These are phyloP conservation scores for Octonoba sinensis DNA, from an alignment of 2,888 invertebrate species.

Conservation along the genomic window DNA sequence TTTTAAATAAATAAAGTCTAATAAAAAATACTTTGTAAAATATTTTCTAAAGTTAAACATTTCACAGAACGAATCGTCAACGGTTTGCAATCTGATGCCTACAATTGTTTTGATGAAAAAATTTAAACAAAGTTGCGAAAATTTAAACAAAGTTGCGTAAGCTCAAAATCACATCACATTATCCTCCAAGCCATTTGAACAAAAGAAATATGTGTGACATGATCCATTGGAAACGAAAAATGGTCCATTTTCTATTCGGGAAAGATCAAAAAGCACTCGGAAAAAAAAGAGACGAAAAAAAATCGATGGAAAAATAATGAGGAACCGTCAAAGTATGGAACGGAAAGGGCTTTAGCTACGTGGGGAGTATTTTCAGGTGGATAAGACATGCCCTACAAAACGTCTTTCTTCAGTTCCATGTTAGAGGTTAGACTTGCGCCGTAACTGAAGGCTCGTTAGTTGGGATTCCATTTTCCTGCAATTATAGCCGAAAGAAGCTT, in stretches of 20 bases:
- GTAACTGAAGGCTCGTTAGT: conserved; percentile 40
- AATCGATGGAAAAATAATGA: conserved; percentile 53
- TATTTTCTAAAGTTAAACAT: too few species aligned
- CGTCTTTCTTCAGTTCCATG: background rate
- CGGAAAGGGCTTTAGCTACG: conserved; percentile 21
- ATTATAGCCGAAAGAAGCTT: conserved; percentile 8
- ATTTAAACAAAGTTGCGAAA: too few species aligned
- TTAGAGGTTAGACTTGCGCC: conserved; percentile 22
- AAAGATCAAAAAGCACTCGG: conserved; percentile 29
- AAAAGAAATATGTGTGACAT: too few species aligned
- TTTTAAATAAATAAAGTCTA: too few species aligned
- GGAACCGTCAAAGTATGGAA: conserved; percentile 29
- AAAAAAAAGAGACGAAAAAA: conserved; percentile 24
- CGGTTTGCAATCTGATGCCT: too few species aligned
- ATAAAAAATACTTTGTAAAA: too few species aligned
- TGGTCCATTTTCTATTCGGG: conserved; percentile 6
- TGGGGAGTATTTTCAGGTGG: conserved; percentile 37
- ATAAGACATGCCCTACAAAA: conserved; percentile 19
- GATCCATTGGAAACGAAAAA: background rate
- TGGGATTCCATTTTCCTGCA: conserved; percentile 25
- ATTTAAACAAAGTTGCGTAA: too few species aligned
- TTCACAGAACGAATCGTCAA: too few species aligned
- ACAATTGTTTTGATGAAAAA: too few species aligned
- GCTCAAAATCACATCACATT: too few species aligned
- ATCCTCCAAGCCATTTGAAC: too few species aligned